These are phyloP conservation scores for Papilio gigon DNA, from an alignment of 2,888 invertebrate species.

Conservation along the genomic window DNA sequence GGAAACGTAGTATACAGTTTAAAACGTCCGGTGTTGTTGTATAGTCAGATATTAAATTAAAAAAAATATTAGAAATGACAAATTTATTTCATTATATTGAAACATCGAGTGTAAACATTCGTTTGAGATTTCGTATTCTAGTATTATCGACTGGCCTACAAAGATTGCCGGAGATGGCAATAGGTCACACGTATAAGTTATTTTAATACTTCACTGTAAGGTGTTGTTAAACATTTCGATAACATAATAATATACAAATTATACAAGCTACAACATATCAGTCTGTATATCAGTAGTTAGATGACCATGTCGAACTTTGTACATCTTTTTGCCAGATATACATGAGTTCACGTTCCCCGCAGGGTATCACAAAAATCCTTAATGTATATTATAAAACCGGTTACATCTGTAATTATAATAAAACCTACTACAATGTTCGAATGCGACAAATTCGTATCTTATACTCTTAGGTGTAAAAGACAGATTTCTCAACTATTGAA, in stretches of 20 bases:
- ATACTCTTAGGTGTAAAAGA: background rate
- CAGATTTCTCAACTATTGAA: no score
- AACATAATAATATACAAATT: background rate
- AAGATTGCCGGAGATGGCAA: slow-evolving; percentile 16
- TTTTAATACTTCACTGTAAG: slow-evolving; percentile 4
- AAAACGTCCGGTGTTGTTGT: background rate
- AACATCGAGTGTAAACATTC: background rate
- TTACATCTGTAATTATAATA: background rate
- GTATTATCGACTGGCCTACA: slow-evolving; percentile 11
- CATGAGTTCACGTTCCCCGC: background rate
- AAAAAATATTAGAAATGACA: no score
- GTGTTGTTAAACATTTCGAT: background rate
- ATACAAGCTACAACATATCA: background rate
- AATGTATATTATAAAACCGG: background rate
- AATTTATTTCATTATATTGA: no score
- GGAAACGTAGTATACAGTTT: background rate
- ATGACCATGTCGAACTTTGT: background rate
- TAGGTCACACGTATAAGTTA: slow-evolving; percentile 2
- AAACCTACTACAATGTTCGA: background rate
- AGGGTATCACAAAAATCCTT: background rate
- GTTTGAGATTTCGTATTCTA: background rate
- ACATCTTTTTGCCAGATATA: background rate
- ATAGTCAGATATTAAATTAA: background rate
- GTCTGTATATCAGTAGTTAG: no score
- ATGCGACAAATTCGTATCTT: background rate